A percentile compares a stretch with the other conserved stretches of the same genome.
phyloP scores from a whole-genome alignment of 2,797 vertebrate species.

The Microctenopoma steveboyesi region DNA sequence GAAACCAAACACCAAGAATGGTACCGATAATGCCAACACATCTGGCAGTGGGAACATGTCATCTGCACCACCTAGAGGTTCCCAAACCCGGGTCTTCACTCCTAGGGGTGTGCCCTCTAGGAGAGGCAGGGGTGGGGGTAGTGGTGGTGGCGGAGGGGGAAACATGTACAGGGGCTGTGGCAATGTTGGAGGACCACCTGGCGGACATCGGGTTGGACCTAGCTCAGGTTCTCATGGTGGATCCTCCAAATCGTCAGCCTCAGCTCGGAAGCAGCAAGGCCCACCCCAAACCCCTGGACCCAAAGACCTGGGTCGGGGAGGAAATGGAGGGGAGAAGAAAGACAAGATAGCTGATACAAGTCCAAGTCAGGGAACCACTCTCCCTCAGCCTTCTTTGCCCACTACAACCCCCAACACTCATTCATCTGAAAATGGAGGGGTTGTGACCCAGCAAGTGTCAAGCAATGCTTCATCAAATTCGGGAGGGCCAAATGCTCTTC shows the following conservation, averaged over 20 bases:
- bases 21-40: conserved; percentile 61
- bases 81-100: conserved; percentile 90
- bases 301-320: conserved; percentile 77
- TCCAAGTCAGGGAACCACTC: conserved; percentile 73
- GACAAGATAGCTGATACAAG: conserved; percentile 76
- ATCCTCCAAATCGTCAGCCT: conserved; percentile 71
- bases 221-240: conserved; percentile 71
- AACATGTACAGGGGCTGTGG: conserved; percentile 78
- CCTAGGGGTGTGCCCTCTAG: conserved; percentile 93
- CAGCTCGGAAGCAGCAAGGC: conserved; percentile 78
- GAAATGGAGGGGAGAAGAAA: conserved; percentile 78
- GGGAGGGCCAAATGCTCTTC: conserved; percentile 64
- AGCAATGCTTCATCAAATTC: conserved; percentile 68
- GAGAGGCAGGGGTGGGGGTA: conserved; percentile 88
- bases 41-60: conserved; percentile 36
- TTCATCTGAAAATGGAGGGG: conserved; percentile 79
- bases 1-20: conserved; percentile 75
- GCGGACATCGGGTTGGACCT: conserved; percentile 76
- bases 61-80: conserved; percentile 71
- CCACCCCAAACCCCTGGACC: conserved; percentile 66
- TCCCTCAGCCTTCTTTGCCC: conserved; percentile 59
- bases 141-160: conserved; percentile 79
- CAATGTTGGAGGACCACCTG: conserved; percentile 65
- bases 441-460: conserved; percentile 61
- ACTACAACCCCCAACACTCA: conserved; percentile 54